phyloP scores from a whole-genome alignment of 2,113 vertebrate genomes.

The Elachura formosa region DNA sequence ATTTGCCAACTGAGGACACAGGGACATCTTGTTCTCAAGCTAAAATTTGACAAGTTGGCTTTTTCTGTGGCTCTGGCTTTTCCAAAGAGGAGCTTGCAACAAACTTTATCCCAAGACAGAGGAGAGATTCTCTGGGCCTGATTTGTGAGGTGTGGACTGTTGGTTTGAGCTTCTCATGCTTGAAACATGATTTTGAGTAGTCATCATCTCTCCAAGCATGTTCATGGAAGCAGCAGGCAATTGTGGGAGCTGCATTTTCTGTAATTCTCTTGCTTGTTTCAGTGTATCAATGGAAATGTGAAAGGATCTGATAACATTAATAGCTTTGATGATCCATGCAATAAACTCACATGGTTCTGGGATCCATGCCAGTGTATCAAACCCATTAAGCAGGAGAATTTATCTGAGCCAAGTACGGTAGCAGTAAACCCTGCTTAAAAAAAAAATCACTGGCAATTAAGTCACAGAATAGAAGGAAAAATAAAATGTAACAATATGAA shows the following conservation, averaged over 20 bases:
- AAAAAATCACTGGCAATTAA: not conserved
- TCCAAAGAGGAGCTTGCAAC: not conserved
- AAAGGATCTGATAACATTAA: not conserved
- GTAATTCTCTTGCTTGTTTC: not conserved
- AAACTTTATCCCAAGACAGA: not conserved
- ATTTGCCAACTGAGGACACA: conserved; percentile 24
- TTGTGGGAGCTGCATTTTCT: not conserved
- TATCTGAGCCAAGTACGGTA: not conserved
- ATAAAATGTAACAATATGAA: not conserved
- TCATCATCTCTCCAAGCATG: not conserved
- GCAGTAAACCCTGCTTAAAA: not conserved
- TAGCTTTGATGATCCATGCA: not conserved
- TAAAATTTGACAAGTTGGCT: conserved; percentile 7
- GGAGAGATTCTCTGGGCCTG: not conserved
- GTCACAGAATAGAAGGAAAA: not conserved
- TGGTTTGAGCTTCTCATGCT: not conserved
- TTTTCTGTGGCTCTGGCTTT: not conserved
- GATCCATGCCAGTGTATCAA: not conserved
- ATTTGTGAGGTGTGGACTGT: not conserved
- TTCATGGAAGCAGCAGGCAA: not conserved
- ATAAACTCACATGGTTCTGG: not conserved
- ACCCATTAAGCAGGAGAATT: not conserved
- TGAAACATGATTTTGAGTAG: not conserved
- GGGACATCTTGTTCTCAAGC: conserved; percentile 28
- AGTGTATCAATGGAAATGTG: not conserved